These are phyloP conservation scores for Drosophila formosana DNA, from an alignment of 2,888 invertebrate genomes.

Conservation along the genomic window DNA sequence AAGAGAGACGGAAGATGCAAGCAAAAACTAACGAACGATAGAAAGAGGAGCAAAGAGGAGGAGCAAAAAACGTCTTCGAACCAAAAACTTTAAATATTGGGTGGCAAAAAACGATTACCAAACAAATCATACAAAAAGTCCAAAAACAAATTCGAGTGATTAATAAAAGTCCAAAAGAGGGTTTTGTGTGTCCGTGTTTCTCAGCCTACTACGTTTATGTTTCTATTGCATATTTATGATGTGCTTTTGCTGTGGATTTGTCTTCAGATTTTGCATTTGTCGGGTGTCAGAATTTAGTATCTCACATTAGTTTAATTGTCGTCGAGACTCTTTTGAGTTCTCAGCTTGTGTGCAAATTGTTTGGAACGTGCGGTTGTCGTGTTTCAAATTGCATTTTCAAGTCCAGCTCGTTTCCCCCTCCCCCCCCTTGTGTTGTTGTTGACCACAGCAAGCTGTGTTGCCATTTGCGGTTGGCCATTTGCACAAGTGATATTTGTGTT, in stretches of 20 bases:
- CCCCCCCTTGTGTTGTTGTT: slow-evolving; percentile 1
- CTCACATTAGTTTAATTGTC: slow-evolving; percentile 70
- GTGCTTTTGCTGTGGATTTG: slow-evolving; percentile 41
- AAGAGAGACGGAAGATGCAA: slow-evolving; percentile 82
- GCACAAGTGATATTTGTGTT: slow-evolving; percentile 15
- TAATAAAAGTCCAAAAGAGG: slow-evolving; percentile 9
- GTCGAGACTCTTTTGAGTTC: slow-evolving; percentile 12
- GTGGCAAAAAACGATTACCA: slow-evolving; percentile 8
- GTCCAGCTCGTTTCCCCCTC: not conserved
- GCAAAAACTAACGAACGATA: slow-evolving; percentile 71
- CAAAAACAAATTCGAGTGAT: not conserved
- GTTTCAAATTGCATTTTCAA: not conserved
- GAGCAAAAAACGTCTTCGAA: slow-evolving; percentile 62
- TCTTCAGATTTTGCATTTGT: not conserved
- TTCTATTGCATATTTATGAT: not conserved
- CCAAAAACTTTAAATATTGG: slow-evolving; percentile 16
- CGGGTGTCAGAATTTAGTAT: slow-evolving; percentile 20
- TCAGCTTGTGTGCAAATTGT: slow-evolving; percentile 34
- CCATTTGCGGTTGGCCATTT: slow-evolving; percentile 39
- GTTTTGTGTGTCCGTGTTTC: not conserved
- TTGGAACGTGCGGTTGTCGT: slow-evolving; percentile 27
- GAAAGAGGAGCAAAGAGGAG: slow-evolving; percentile 38
- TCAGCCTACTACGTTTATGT: not conserved
- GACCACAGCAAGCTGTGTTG: slow-evolving; percentile 40
- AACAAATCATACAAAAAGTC: not conserved